Percentiles rank a stretch among this genome's conserved stretches.
These are phyloP conservation scores for Ophiodon elongatus DNA, from an alignment of 2,113 vertebrate genomes.

Conservation along the genomic window DNA sequence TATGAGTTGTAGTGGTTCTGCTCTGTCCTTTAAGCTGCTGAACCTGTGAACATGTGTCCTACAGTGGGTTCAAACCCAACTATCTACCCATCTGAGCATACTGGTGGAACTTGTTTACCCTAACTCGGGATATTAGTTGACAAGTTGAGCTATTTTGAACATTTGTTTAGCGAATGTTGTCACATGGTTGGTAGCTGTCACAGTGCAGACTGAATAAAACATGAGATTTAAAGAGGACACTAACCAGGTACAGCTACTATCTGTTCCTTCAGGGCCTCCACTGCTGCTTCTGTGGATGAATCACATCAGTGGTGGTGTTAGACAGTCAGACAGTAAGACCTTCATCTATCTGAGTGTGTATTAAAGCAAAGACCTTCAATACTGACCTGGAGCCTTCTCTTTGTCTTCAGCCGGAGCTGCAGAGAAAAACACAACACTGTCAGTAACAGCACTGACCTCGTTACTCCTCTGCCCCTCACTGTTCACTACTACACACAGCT, in stretches of 20 bases:
- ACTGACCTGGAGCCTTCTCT: conserved; percentile 18
- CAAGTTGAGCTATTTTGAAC: not conserved
- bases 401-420: conserved; percentile 29
- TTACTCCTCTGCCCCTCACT: not conserved
- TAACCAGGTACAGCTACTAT: not conserved
- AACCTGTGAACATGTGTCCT: too few species aligned
- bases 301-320: not conserved
- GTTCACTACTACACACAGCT: not conserved
- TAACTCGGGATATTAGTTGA: not conserved
- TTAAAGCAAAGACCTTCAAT: not conserved
- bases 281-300: conserved; percentile 17
- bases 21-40: too few species aligned
- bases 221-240: not conserved
- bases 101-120: not conserved
- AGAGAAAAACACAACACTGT: not conserved
- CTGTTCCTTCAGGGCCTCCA: not conserved
- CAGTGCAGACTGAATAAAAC: not conserved
- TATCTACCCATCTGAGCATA: too few species aligned
- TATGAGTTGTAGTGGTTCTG: too few species aligned
- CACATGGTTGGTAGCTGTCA: not conserved
- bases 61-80: too few species aligned
- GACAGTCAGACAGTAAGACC: not conserved
- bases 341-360: not conserved
- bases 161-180: not conserved
- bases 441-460: not conserved